Percentiles rank a stretch among this genome's conserved stretches.
phyloP scores from a whole-genome alignment of 35 echinoderm and acorn worm species.

The Eucidaris tribuloides region DNA sequence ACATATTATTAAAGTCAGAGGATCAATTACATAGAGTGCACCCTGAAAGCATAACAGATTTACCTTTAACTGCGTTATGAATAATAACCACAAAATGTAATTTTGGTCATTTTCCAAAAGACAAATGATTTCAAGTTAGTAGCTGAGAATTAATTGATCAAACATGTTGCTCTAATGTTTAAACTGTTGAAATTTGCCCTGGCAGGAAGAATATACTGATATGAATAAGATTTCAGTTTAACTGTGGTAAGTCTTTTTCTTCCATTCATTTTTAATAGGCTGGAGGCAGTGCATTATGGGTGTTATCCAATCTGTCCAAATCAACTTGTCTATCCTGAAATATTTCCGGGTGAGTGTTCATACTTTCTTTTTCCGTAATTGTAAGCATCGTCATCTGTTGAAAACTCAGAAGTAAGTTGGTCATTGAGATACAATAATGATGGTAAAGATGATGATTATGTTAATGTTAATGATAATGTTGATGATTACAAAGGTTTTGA shows the following conservation, averaged over 20 bases:
- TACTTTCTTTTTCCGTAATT: background rate
- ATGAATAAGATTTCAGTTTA: background rate
- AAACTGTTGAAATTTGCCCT: background rate
- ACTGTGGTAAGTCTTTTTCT: background rate
- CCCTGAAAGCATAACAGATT: too few relatives aligned
- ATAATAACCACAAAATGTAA: background rate
- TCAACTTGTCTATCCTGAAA: conserved; percentile 43
- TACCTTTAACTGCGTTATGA: background rate
- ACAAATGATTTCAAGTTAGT: background rate
- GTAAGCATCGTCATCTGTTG: background rate
- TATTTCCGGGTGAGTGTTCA: conserved; percentile 39
- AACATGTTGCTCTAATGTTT: background rate
- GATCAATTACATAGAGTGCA: too few relatives aligned
- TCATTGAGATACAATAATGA: too few relatives aligned
- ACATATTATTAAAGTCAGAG: too few relatives aligned
- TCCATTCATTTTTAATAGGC: conserved; percentile 1
- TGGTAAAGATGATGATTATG: too few relatives aligned
- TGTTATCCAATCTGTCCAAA: conserved; percentile 52
- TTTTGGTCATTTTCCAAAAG: too few relatives aligned
- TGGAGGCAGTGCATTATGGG: conserved; percentile 41
- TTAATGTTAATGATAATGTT: background rate
- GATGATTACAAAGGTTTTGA: too few relatives aligned
- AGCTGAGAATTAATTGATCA: background rate
- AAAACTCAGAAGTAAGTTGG: too few relatives aligned
- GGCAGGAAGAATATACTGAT: background rate